These are phyloP conservation scores for Prinia subflava DNA, from an alignment of 2,113 vertebrate genomes.

Conservation along the genomic window DNA sequence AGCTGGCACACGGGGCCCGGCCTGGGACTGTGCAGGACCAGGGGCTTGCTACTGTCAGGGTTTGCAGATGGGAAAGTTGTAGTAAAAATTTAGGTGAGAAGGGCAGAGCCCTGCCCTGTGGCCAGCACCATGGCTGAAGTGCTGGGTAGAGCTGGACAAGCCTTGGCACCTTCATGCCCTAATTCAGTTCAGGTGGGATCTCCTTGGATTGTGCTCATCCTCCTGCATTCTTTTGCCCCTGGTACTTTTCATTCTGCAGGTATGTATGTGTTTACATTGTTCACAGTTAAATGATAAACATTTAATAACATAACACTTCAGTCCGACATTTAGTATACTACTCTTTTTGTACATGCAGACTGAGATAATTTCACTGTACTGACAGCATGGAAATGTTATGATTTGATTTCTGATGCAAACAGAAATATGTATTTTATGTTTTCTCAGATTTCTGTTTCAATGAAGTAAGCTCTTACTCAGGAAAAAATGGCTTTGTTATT, in stretches of 20 bases:
- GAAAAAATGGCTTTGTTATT: neutral
- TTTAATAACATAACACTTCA: rapidly evolving
- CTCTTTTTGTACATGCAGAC: neutral
- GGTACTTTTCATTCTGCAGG: neutral
- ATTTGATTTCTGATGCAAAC: neutral
- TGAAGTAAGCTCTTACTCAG: neutral
- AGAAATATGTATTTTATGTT: neutral
- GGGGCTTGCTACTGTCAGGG: no score
- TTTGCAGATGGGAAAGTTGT: rapidly evolving
- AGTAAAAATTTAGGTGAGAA: neutral
- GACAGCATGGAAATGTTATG: neutral
- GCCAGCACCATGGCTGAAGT: rapidly evolving
- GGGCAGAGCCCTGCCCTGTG: neutral
- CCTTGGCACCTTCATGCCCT: rapidly evolving
- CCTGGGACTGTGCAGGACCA: no score
- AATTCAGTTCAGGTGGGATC: neutral
- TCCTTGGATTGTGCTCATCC: neutral
- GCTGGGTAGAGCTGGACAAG: neutral
- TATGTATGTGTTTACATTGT: neutral
- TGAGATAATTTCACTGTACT: neutral
- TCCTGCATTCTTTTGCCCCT: rapidly evolving
- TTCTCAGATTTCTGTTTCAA: neutral
- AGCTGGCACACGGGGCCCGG: neutral
- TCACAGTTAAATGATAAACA: neutral
- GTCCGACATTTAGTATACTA: neutral